Evolutionary conservation across 2,888 invertebrate species (phyloP), one percentile per base, ranked within the genome.

Genomic region (Lasioglossum morio): DNA sequence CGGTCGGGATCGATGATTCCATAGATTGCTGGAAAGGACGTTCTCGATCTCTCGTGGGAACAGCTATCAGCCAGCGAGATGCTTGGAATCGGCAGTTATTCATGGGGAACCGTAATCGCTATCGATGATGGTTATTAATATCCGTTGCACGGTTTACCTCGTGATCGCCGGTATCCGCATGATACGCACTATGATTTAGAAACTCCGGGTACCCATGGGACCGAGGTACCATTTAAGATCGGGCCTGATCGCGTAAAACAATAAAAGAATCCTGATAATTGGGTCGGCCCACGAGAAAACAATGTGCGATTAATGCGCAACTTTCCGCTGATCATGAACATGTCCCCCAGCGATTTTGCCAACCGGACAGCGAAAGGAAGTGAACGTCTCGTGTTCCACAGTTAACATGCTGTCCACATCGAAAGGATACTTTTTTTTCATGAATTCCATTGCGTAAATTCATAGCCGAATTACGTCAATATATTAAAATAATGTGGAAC

Each of bases 1-100:
- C 40, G 48, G 23, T 34, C 69, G 69, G 69, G 34, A 40, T 69
- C 69, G 69, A 69, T 23, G 46, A 82, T 74, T 57, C 73, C 46
- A 46, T 53, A n/a, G 73, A 63, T 74, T 63, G 77, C 60, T 85
- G 80, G 77, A 87, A 87, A 84, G 72, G 46, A 70, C 48, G 86
- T 82, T 82, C 72, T 79, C 80, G 34, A 57, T 53, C 53, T 79
- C 77, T 86, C 90, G 87, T 90, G 88, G 87, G 91, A 89, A 91
- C 86, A 72, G 60, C 53, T 77, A 77, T 84, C 81, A 37, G 37
- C 27, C 53, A 4, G 70, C 72, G n/a, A 72, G 14, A 23, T 66
- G 63, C 23, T 37, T 77, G 60, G 70, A 79, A 72, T 63, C 74
- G 37, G 79, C 75, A 76, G 86, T 83, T 86, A 84, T 89, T 81